Evolutionary conservation across 2,113 vertebrate genomes (phyloP), one percentile per base, ranked within the genome.

Genomic region (Elephantulus edwardii): DNA sequence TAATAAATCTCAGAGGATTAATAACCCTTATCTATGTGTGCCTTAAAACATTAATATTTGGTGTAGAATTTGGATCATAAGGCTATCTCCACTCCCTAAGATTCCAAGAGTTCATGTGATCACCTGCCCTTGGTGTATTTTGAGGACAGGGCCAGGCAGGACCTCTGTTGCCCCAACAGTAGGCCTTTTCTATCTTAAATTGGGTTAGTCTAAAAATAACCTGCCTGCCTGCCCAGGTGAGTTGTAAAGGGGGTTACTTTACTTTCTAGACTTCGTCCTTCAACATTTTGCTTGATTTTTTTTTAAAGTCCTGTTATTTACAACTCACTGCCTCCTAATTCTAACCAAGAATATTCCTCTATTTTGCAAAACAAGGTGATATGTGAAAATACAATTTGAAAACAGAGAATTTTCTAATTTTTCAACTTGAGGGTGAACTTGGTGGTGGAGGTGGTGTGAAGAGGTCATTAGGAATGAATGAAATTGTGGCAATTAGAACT

Each of bases 1-100:
- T 48, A 84, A 84, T 56, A 90, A 90, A 75, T 79, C 64, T 71
- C 83, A 93, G 16, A 26, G 3, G 10, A 19, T 84, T 91, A 76
- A 30, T 75, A 64, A 74, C 42, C 28, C 8, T 70, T 75, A 33
- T 46, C 24, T 83, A 16, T 78, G 16, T 70, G 28, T 77, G 40
- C 17, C 81, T 60, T 74, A 70, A 42, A 75, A 48, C 52, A n/a
- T 86, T 86, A 80, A 46, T 38, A 71, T 91, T 70, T 92, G 38
- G 28, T 26, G 48, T 77, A 74, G n/a, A 74, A 48, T 71, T 60
- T 85, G 24, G 14, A 19, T 22, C 44, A 87, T 17, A 24, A 78
- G 50, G 28, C 20, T 56, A 2, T 30, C 35, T 71, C 52, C 9
- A 44, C 1, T 81, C 44, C 2, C 35, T 85, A 38, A 68, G 22